A percentile compares a stretch with the other conserved stretches of the same genome.
Evolutionary conservation across 2,888 invertebrate genomes (phyloP).

Genomic region (Catocala nupta): DNA sequence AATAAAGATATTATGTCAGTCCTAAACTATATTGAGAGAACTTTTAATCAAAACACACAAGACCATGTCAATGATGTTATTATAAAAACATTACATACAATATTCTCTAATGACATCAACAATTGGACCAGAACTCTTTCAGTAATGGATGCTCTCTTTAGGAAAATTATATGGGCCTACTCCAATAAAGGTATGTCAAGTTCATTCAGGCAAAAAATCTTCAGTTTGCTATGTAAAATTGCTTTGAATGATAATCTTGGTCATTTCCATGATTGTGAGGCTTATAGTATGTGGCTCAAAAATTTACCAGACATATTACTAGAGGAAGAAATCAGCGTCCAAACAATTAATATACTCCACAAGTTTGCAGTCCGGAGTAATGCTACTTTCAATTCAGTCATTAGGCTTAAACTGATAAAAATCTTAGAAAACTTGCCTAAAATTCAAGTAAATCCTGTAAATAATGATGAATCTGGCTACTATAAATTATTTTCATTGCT

Average conservation of each 20-base stretch:
- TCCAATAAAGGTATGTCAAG: conserved; percentile 64
- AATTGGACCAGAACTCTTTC: conserved; percentile 73
- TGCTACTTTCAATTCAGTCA: conserved; percentile 78
- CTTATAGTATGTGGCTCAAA: conserved; percentile 84
- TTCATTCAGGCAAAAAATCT: conserved; percentile 73
- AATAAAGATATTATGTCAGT: conserved; percentile 72
- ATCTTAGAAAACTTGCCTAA: conserved; percentile 82
- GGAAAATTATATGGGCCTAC: conserved; percentile 75
- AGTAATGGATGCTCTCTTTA: conserved; percentile 71
- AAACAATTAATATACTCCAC: conserved; percentile 86
- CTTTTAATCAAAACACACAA: conserved; percentile 65
- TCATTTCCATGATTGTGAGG: conserved; percentile 72
- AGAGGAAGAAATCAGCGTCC: conserved; percentile 77
- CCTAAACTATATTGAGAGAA: conserved; percentile 84
- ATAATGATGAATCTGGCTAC: conserved; percentile 74
- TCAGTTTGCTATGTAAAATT: conserved; percentile 78
- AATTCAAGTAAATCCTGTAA: conserved; percentile 72
- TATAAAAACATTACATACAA: conserved; percentile 69
- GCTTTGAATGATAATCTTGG: conserved; percentile 74
- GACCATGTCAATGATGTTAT: conserved; percentile 62
- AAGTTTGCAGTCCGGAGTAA: conserved; percentile 87
- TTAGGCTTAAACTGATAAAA: conserved; percentile 73
- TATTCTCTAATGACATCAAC: conserved; percentile 71
- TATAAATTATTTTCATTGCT: conserved; percentile 85
- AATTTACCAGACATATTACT: conserved; percentile 87